Evolutionary conservation across 2,797 vertebrate species (phyloP), one percentile per base, ranked within the genome.

Genomic region (Antrozous pallidus): DNA sequence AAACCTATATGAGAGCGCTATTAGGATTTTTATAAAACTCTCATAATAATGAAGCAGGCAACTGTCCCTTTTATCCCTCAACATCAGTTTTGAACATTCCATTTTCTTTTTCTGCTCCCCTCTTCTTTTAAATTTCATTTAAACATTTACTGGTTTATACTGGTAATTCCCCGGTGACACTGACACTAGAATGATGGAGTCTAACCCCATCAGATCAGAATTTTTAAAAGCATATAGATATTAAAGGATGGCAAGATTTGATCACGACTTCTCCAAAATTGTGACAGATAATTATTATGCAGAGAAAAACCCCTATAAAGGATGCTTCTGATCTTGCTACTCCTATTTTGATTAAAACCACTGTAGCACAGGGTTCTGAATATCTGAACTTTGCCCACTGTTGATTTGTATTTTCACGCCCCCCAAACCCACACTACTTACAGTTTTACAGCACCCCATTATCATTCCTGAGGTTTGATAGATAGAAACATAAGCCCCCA

Each of bases 231-330:
- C 20, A 47, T 9, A 18, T 42, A 67, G 42, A 51, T 38, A 69
- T 24, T n/a, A 36, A 61, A 54, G 18, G 12, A 58, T 79, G 63
- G 47, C 4, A 40, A 73, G 24, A 49, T 65, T 69, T 45, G 36
- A 75, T 6, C 38, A n/a, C 28, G 12, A 38, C 40, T 73, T 93
- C 73, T 58, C 36, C 36, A 75, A 75, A 78, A 67, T 24, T 22
- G n/a, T 69, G 49, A 61, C 22, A 91, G 78, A 83, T 16, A 90
- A n/a, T 61, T 74, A 33, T 88, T 92, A 65, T 61, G 22, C 28
- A 75, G 63, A 61, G 61, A 83, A 94, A 94, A 81, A 87, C 42
- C 22, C 36, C 42, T 91, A 63, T 20, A 22, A 92, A 90, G 9
- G 40, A 71, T 4, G 38, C 45, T 65, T 78, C 12, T 58, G 12